Conservation (phyloP, 30 jellyfish, hydroid and myxozoan species). For the Aurelia sp. region DNA sequence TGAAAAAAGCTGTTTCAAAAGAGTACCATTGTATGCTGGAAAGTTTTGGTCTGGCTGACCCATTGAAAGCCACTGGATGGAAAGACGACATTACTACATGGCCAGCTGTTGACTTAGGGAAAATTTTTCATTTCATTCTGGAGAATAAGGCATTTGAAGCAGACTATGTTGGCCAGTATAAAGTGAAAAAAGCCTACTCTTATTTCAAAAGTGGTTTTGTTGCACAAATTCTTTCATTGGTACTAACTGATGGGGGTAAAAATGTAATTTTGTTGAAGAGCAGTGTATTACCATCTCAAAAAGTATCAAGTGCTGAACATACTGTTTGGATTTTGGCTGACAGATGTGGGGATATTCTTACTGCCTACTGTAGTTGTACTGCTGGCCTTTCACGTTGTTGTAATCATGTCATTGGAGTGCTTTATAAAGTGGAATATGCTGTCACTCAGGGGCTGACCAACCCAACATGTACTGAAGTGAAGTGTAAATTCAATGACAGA, state of each 20-base stretch:
- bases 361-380: not conserved
- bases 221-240: constrained; percentile 22
- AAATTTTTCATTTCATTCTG: constrained; percentile 51
- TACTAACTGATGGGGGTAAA: not conserved
- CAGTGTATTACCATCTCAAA: not conserved
- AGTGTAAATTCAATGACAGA: constrained; percentile 2
- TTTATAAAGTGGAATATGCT: constrained; percentile 26
- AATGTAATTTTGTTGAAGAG: constrained; percentile 27
- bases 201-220: constrained; percentile 76
- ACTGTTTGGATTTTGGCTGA: not conserved
- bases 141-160: constrained; percentile 8
- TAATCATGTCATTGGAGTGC: constrained; percentile 27
- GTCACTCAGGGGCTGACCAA: constrained; percentile 5
- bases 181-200: constrained; percentile 74
- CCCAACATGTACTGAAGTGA: constrained; percentile 48
- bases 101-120: constrained; percentile 57
- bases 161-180: constrained; percentile 67
- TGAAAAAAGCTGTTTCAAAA: not conserved
- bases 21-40: not conserved
- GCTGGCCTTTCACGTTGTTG: constrained; percentile 7
- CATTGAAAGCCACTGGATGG: constrained; percentile 7
- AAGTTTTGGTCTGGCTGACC: not conserved
- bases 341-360: not conserved
- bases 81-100: constrained; percentile 33
- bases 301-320: not conserved